Evolutionary conservation across 2,888 invertebrate species (phyloP), one percentile per base, ranked within the genome.

Genomic region (Phorcus lineatus): DNA sequence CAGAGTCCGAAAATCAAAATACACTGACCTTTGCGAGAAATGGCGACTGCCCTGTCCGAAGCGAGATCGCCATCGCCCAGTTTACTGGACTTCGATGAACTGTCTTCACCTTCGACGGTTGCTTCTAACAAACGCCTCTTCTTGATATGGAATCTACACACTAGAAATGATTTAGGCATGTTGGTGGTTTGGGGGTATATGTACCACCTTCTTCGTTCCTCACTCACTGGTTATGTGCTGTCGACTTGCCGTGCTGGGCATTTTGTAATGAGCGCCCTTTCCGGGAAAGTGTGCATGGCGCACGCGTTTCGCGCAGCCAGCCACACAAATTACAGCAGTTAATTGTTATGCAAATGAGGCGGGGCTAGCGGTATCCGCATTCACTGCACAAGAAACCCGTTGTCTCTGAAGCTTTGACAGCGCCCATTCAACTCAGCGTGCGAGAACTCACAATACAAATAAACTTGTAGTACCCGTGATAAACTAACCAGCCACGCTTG

Each of bases 131-230:
- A 78, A 40, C 62, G 74, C 57, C 54, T 47, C 54, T 75, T 76
- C 67, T 78, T 11, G 57, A 66, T 79, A 74, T 76, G 55, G 36
- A 79, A 57, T 19, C 76, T 62, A 19, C 22, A n/a, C 24, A 84
- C 83, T 28, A 84, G 76, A 80, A 84, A 84, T 40, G 82, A 82
- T 70, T 79, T 82, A 36, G 83, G 83, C 83, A 84, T 84, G 22
- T 75, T 80, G 36, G 31, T 70, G 70, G 28, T 47, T 70, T 40
- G 70, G 36, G 40, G 40, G 57, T 28, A 31, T n/a, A 13, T 70
- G 6, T 11, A 70, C 70, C 70, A 36, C 31, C 70, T 36, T 36
- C 17, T 36, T 17, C 2, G 3, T 16, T 7, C 36, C 19, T 36
- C 70, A 17, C 28, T 70, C 70, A n/a, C 31, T 31, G 36, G 19